These are phyloP conservation scores for Mobula hypostoma DNA, from an alignment of 2,113 vertebrate genomes.

Conservation along the genomic window DNA sequence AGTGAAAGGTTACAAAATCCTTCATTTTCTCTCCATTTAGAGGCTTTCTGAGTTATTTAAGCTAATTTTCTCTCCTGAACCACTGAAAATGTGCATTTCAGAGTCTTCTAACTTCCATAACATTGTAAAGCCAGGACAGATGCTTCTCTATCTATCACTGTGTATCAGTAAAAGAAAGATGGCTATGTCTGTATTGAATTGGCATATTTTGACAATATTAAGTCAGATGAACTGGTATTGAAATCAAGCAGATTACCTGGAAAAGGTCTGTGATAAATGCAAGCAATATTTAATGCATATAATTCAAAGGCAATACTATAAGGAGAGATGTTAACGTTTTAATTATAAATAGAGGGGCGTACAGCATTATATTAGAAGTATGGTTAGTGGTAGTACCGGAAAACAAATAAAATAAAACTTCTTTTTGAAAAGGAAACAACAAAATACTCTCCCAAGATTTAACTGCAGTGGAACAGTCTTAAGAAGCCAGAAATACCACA, in stretches of 20 bases:
- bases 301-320: not conserved
- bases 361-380: not conserved
- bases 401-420: not conserved
- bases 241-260: not conserved
- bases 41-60: no score
- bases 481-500: not conserved
- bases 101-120: not conserved
- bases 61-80: not conserved
- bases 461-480: not conserved
- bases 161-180: not conserved
- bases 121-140: not conserved
- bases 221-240: not conserved
- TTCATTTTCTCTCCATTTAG: no score
- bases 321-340: not conserved
- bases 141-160: not conserved
- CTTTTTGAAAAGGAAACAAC: not conserved
- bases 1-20: not conserved
- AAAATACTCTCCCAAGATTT: not conserved
- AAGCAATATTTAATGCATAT: not conserved
- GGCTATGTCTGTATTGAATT: not conserved
- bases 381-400: not conserved
- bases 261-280: not conserved
- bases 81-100: not conserved
- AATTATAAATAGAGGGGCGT: not conserved
- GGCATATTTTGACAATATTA: not conserved